Evolutionary conservation across 2,113 vertebrate species (phyloP).

Genomic region (Furnarius figulus): DNA sequence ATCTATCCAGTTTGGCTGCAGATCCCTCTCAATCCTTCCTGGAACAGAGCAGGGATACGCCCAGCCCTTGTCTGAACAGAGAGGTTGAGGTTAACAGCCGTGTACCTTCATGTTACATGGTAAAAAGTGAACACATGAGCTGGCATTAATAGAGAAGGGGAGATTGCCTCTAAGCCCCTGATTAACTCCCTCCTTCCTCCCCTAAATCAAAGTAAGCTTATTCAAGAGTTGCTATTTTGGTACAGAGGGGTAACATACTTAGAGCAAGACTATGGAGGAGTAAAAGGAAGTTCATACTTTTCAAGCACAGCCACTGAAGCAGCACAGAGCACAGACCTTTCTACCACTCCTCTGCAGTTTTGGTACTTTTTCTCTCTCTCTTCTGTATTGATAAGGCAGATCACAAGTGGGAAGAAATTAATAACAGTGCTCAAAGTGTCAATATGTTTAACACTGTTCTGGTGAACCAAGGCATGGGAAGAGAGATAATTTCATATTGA

Average conservation of each 20-base stretch:
- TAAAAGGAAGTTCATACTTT: not conserved
- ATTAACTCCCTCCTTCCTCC: not conserved
- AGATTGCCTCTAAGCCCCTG: not conserved
- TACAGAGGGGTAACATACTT: not conserved
- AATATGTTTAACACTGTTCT: not conserved
- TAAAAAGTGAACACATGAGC: not conserved
- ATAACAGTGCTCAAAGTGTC: not conserved
- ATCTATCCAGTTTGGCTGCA: not conserved
- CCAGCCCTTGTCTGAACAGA: not conserved
- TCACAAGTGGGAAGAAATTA: not conserved
- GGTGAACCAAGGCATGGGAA: not conserved
- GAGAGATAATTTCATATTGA: not conserved
- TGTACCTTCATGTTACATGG: not conserved
- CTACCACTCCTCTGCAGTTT: not conserved
- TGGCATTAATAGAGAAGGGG: not conserved
- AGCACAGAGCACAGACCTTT: not conserved
- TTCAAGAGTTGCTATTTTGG: not conserved
- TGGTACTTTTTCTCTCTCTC: not conserved
- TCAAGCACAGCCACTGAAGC: not conserved
- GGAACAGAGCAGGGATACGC: not conserved
- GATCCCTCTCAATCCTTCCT: not conserved
- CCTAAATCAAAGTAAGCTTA: not conserved
- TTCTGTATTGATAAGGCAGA: not conserved
- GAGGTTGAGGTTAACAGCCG: not conserved
- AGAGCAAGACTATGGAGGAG: not conserved